Evolutionary conservation across 1,140 invertebrate genomes (phyloP).

Genomic region (Pararge aegeria): DNA sequence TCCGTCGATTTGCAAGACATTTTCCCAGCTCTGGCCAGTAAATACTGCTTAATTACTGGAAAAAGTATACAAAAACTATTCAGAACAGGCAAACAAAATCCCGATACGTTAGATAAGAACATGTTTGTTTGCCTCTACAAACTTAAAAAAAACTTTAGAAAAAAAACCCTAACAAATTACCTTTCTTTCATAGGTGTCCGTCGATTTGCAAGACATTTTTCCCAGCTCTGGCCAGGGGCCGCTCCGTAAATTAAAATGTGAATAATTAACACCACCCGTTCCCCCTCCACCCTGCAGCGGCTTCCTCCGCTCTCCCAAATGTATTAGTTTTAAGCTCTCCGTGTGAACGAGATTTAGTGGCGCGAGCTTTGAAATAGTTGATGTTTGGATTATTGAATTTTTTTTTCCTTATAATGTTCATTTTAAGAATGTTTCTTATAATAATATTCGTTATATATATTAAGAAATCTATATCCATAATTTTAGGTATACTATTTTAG

Average conservation of each 20-base stretch:
- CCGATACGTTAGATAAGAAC: no score
- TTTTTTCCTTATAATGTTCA: neutral
- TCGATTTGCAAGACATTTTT: conserved; percentile 75
- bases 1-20: conserved; percentile 72
- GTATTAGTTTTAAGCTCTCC: conserved; percentile 76
- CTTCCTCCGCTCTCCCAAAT: conserved; percentile 51
- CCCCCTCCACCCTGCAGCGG: conserved; percentile 11
- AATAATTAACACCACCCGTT: conserved; percentile 65
- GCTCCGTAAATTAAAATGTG: conserved; percentile 75
- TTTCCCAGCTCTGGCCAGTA: conserved; percentile 59
- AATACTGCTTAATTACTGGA: no score
- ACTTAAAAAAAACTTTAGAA: neutral
- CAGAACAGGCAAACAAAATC: neutral
- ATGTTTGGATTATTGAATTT: conserved; percentile 45
- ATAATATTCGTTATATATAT: no score
- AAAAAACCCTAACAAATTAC: conserved; percentile 18
- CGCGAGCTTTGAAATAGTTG: conserved; percentile 46
- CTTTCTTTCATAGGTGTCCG: conserved; percentile 48
- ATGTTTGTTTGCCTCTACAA: neutral
- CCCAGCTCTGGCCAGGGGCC: conserved; percentile 51
- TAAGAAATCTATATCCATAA: no score
- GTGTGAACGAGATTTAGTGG: conserved; percentile 60
- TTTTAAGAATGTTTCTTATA: neutral
- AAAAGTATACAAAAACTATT: no score
- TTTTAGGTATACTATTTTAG: no score